Percentiles rank a stretch among this genome's conserved stretches.
Evolutionary conservation across 2,797 vertebrate genomes (phyloP).

Genomic region (Mus spretus): DNA sequence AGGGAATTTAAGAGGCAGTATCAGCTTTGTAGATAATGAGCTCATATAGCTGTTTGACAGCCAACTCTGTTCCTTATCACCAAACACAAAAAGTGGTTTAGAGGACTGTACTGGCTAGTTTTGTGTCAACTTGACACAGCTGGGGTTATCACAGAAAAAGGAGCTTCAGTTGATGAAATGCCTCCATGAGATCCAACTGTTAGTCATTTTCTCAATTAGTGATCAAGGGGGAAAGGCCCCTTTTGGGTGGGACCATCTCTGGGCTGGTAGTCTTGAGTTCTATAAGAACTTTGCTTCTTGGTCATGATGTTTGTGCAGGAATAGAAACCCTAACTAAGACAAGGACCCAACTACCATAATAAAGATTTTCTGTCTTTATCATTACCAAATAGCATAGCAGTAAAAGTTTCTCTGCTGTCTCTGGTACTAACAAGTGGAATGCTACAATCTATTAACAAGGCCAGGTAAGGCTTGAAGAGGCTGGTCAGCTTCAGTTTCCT

Average conservation of each 20-base stretch:
- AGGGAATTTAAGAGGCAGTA: slow-evolving; percentile 79
- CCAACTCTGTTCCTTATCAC: slow-evolving; percentile 87
- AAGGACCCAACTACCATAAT: slow-evolving; percentile 87
- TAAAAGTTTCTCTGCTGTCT: slow-evolving; percentile 67
- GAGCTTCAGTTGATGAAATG: no score
- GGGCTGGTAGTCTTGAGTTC: no score
- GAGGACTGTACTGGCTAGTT: no score
- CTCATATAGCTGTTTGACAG: slow-evolving; percentile 75
- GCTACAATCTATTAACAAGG: slow-evolving; percentile 90
- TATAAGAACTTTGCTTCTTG: no score
- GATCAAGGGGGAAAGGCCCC: no score
- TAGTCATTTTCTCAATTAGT: no score
- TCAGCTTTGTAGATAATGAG: slow-evolving; percentile 83
- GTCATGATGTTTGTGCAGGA: no score
- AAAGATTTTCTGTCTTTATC: slow-evolving; percentile 87
- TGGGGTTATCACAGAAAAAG: no score
- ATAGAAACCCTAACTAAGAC: no score
- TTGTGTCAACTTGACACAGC: no score
- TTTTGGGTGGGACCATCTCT: no score
- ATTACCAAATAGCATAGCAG: slow-evolving; percentile 74
- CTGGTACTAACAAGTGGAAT: slow-evolving; percentile 88
- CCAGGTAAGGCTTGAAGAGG: slow-evolving; percentile 87
- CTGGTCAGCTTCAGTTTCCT: slow-evolving; percentile 87
- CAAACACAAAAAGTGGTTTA: slow-evolving; percentile 80
- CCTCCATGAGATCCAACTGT: no score